Conservation (phyloP, 1,140 invertebrate species). For the Temnothorax longispinosus region DNA sequence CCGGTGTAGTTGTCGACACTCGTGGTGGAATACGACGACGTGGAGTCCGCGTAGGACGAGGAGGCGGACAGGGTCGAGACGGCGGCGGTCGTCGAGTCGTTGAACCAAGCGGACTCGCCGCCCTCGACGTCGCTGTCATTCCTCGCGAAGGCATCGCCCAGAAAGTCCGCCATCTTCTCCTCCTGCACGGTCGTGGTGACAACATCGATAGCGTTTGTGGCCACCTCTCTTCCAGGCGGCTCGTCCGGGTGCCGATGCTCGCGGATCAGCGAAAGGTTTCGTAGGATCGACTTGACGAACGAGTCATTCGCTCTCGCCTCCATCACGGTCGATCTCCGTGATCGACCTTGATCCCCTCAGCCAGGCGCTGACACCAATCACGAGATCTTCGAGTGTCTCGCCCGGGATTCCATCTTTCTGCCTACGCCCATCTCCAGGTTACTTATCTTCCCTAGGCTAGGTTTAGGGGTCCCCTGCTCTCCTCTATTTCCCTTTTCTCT, state of each 20-base stretch:
- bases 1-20: constrained; percentile 81
- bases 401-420: constrained; percentile 52
- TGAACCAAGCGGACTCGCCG: constrained; percentile 73
- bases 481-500: constrained; percentile 31
- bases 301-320: constrained; percentile 46
- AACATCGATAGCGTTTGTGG: constrained; percentile 9
- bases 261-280: constrained; percentile 50
- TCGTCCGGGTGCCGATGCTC: constrained; percentile 20
- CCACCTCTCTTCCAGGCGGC: constrained; percentile 5
- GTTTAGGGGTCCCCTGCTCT: background rate
- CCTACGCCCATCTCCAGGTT: constrained; percentile 39
- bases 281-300: constrained; percentile 48
- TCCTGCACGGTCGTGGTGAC: constrained; percentile 29
- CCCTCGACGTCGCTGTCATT: constrained; percentile 42
- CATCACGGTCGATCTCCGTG: constrained; percentile 48
- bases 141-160: constrained; percentile 30
- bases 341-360: constrained; percentile 61
- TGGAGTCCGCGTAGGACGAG: constrained; percentile 36
- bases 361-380: constrained; percentile 59
- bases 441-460: background rate
- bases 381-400: constrained; percentile 72
- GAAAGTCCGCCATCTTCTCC: constrained; percentile 38
- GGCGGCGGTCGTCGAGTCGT: constrained; percentile 65
- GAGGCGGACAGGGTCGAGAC: constrained; percentile 41
- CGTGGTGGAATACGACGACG: constrained; percentile 63